Evolutionary conservation across 2,888 invertebrate genomes (phyloP), one percentile per base, ranked within the genome.

Genomic region (Andrena camellia): DNA sequence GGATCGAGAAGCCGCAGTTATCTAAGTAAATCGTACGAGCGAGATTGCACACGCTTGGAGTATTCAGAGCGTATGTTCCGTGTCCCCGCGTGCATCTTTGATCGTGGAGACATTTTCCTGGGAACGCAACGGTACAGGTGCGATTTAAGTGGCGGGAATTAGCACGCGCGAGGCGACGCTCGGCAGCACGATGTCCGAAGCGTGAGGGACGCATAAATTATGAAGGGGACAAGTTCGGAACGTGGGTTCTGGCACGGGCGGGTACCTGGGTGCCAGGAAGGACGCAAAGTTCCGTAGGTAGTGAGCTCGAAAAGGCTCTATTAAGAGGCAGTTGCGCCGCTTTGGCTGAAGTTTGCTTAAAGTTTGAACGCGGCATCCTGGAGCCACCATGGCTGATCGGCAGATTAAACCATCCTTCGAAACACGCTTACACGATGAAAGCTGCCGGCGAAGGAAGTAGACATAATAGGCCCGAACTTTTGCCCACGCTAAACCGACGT

Each of bases 351-450:
- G 78, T 84, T 85, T 76, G 78, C 73, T 67, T 60, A 68, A 85
- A 86, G 82, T 85, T 86, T 82, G 76, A 82, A 75, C 80, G 77
- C 64, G 74, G 77, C 72, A 80, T 83, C 67, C 72, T 29, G 68
- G 67, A 78, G 72, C 71, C 75, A 73, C 82, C 63, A 85, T 69
- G 79, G 76, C 75, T 83, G 85, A 86, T 86, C 85, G 86, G 71
- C 73, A 83, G 85, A 86, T 86, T 86, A 86, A 86, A 82, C 82
- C 85, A 69, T 83, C 86, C 63, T 80, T 78, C 83, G 81, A 77
- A 84, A 84, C 67, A 78, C 77, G 71, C 71, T 73, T 69, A 73
- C 80, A 67, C 35, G 78, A 83, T 76, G 42, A 64, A 52, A 29
- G 63, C 67, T 26, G 57, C 31, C 54, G 68, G 42, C 29, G 54